A percentile compares a stretch with the other conserved stretches of the same genome.
Evolutionary conservation across 2,797 vertebrate species (phyloP).

Genomic region (Columba guinea): DNA sequence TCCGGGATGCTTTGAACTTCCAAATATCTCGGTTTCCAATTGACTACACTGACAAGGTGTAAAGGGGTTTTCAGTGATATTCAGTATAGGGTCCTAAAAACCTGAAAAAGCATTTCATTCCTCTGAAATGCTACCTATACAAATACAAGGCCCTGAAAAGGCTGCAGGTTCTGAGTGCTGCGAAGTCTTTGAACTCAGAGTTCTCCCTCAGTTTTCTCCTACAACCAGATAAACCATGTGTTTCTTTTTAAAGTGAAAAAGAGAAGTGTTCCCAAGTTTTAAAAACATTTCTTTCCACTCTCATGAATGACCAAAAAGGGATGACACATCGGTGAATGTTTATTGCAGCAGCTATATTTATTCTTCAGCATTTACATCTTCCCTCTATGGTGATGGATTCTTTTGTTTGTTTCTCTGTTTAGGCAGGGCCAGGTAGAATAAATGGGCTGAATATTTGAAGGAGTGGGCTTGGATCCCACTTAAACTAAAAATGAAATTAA

Average conservation of each 20-base stretch:
- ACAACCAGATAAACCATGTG: background rate
- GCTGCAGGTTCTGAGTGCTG: background rate
- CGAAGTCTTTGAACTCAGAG: background rate
- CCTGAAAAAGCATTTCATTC: background rate
- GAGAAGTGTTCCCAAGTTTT: background rate
- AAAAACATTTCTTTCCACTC: background rate
- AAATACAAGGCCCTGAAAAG: background rate
- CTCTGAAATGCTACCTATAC: background rate
- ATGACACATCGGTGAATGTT: background rate
- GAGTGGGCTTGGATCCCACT: background rate
- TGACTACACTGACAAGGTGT: background rate
- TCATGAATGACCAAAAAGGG: background rate
- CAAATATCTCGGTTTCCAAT: fast-evolving
- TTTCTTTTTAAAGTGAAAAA: background rate
- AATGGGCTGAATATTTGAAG: background rate
- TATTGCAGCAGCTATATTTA: background rate
- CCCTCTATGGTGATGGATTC: background rate
- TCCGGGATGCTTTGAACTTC: background rate
- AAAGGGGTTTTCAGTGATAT: fast-evolving
- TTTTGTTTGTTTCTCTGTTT: background rate
- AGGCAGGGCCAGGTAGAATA: background rate
- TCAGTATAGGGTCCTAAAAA: background rate
- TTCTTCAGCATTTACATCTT: background rate
- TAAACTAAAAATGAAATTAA: background rate
- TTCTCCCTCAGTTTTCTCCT: background rate